Evolutionary conservation across 2,797 vertebrate species (phyloP), one percentile per base, ranked within the genome.

Genomic region (Toxotes lorentzi): DNA sequence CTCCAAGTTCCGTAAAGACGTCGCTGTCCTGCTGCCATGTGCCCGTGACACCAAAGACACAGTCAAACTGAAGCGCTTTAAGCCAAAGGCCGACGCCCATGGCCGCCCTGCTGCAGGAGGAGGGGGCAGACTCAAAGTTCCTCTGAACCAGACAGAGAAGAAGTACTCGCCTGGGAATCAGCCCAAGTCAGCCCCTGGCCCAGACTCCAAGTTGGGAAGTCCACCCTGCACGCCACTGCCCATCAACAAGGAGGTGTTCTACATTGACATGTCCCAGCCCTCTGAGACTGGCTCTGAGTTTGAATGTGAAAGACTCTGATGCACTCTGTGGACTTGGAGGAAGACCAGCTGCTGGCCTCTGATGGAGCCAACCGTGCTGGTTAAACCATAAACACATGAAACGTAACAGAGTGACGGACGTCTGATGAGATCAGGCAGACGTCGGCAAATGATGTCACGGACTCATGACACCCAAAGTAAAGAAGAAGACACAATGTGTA

Each of bases 1-100:
- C 87, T 96, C 94, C 87, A 96, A 96, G 85, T 96, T 97, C 86
- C 93, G 93, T 32, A 96, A 90, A 72, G 95, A 96, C 14, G 90
- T 96, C 45, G 82, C 88, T 0, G 7, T 92, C 62, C 78, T 95
- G 71, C 87, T 96, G 76, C 94, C 94, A 2, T 95, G 94, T 83
- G 77, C 88, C n/a, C 91, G 89, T 6, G 89, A 95, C 8, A 84
- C 72, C 71, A 94, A 92, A 78, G 94, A 95, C 50, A 73, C 90
- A 0, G 94, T 93, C 59, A 93, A 87, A 70, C 93, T 95, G 54
- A 96, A 94, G 72, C 93, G 78, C 13, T 95, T 95, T 83, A 95
- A 78, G 78, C 81, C 65, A 30, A 92, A 59, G 56, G 76, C 67
- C 0, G 89, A 88, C 0, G 53, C 12, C 13, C 76, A 81, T 0